Percentiles rank a stretch among this genome's conserved stretches.
Evolutionary conservation across 2,888 invertebrate species (phyloP).

Genomic region (Meandrusa payeni): DNA sequence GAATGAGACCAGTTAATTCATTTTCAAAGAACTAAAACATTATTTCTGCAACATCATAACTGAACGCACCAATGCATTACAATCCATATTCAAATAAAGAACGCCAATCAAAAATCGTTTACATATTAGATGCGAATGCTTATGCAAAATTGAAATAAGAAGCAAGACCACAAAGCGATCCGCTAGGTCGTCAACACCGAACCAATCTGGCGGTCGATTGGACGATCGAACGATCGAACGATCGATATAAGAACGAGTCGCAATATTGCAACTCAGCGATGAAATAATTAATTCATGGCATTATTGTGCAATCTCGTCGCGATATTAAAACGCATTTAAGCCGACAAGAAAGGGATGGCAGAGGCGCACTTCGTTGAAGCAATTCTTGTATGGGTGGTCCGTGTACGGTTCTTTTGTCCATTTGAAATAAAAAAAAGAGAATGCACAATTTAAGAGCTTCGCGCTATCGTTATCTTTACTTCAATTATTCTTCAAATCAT

Average conservation of each 20-base stretch:
- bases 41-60: slow-evolving; percentile 15
- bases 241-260: slow-evolving; percentile 41
- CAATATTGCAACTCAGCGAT: slow-evolving; percentile 50
- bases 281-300: slow-evolving; percentile 63
- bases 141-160: slow-evolving; percentile 20
- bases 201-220: slow-evolving; percentile 38
- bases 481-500: too few species aligned
- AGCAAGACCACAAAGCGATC: slow-evolving; percentile 19
- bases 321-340: slow-evolving; percentile 60
- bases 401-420: background rate
- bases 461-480: too few species aligned
- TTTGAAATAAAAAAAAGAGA: slow-evolving; percentile 1
- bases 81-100: slow-evolving; percentile 12
- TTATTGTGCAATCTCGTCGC: slow-evolving; percentile 63
- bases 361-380: slow-evolving; percentile 23
- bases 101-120: slow-evolving; percentile 20
- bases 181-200: slow-evolving; percentile 33
- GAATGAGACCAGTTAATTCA: too few species aligned
- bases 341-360: slow-evolving; percentile 33
- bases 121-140: slow-evolving; percentile 17
- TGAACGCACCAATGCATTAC: slow-evolving; percentile 2
- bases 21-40: too few species aligned
- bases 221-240: slow-evolving; percentile 33
- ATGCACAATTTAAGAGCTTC: slow-evolving; percentile 7
- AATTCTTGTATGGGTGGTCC: slow-evolving; percentile 19